These are phyloP conservation scores for Boloria selene DNA, from an alignment of 2,888 invertebrate species.

Conservation along the genomic window DNA sequence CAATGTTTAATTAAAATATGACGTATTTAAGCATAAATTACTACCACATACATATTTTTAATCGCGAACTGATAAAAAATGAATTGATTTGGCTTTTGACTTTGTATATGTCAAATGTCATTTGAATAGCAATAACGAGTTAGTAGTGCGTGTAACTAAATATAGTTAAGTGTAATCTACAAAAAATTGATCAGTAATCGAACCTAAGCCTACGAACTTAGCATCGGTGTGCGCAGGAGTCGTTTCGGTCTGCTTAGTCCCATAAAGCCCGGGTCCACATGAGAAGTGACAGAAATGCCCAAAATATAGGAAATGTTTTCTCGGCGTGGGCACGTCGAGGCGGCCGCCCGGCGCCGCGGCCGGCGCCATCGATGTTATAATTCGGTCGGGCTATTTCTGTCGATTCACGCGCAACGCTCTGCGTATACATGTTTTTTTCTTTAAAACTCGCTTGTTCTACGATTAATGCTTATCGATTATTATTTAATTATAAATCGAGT, in stretches of 20 bases:
- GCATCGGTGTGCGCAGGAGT: conserved; percentile 10
- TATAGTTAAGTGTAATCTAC: no score
- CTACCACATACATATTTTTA: conserved; percentile 17
- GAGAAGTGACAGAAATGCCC: conserved; percentile 25
- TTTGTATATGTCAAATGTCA: conserved; percentile 15
- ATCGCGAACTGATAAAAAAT: conserved; percentile 18
- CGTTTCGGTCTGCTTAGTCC: background rate
- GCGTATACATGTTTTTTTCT: conserved; percentile 67
- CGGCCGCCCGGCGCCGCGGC: conserved; percentile 69
- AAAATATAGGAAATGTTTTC: conserved; percentile 21
- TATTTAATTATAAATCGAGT: background rate
- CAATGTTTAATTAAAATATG: conserved; percentile 22
- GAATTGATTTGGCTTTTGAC: conserved; percentile 16
- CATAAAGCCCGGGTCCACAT: background rate
- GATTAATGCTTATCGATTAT: conserved; percentile 29
- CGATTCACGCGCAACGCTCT: conserved; percentile 70
- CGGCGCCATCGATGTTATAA: conserved; percentile 78
- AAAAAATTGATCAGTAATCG: no score
- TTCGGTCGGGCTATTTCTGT: conserved; percentile 78
- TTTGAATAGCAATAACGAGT: conserved; percentile 12
- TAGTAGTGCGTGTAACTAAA: background rate
- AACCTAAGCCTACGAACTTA: no score
- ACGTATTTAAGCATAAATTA: conserved; percentile 19
- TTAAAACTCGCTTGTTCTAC: conserved; percentile 48
- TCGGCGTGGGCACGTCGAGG: conserved; percentile 47